Conservation (phyloP, 2,888 invertebrate genomes). For the Seladonia tumulorum region DNA sequence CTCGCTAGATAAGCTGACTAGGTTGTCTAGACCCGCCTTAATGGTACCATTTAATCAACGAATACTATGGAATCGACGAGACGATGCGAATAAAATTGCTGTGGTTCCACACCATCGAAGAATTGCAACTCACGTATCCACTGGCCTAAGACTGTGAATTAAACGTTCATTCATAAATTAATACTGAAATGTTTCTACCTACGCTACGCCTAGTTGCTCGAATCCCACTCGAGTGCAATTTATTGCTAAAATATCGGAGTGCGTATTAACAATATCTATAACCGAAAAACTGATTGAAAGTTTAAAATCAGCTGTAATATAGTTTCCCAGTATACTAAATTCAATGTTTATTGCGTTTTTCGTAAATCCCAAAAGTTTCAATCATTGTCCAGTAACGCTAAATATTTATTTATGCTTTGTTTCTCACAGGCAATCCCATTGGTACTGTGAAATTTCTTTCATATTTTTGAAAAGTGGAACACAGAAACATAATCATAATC, state of each 20-base stretch:
- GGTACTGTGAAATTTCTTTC: too few relatives aligned
- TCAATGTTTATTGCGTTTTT: neutral
- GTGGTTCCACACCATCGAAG: constrained; percentile 32
- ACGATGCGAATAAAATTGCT: constrained; percentile 27
- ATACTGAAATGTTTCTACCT: neutral
- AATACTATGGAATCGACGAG: constrained; percentile 10
- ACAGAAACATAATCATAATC: too few relatives aligned
- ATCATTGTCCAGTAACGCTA: neutral
- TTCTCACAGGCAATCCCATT: too few relatives aligned
- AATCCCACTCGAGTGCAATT: neutral
- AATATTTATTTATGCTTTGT: too few relatives aligned
- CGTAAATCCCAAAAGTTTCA: neutral
- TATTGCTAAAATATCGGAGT: neutral
- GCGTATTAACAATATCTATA: neutral
- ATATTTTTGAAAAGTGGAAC: too few relatives aligned
- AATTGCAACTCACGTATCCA: constrained; percentile 46
- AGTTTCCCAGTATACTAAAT: neutral
- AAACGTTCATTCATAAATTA: constrained; percentile 48
- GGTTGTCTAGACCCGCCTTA: constrained; percentile 25
- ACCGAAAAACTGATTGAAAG: neutral
- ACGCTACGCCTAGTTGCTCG: neutral
- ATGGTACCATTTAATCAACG: constrained; percentile 50
- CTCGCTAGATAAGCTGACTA: constrained; percentile 33
- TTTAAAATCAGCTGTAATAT: neutral
- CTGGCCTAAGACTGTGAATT: constrained; percentile 30